Base-by-base conservation (phyloP, 1,140 invertebrate genomes). In the Himalopsyche phryganea region DNA sequence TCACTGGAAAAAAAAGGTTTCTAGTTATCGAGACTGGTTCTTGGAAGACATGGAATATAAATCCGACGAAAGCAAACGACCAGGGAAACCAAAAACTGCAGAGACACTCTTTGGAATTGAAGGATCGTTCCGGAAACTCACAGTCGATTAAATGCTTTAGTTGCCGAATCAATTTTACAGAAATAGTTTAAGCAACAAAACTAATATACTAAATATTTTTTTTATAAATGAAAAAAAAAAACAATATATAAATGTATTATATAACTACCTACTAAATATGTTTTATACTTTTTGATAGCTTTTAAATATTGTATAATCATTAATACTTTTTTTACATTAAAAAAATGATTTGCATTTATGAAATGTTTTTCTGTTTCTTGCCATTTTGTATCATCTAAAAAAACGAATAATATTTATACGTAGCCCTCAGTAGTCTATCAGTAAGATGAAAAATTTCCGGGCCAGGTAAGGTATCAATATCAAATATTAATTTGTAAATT, bases 121-220 rank as follows among this genome's bases (percentile, higher is more conserved):
- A 58, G 82, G 81, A 17, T 81, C 81, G 18, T 83, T 84, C 64
- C 74, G 80, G 54, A 65, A 77, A 65, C 61, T 80, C 48, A 50
- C 81, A 23, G 69, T 84, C 45, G 81, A 83, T 76, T 84, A 66
- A 72, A 49, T 49, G n/a, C n/a, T n/a, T n/a, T n/a, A n/a, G n/a
- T n/a, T n/a, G n/a, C n/a, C n/a, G n/a, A n/a, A n/a, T n/a, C n/a
- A n/a, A n/a, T n/a, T n/a, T n/a, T n/a, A 5, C 13, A 42, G 18
- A 42, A 6, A 42, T 6, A 42, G 18, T 7, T 42, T n/a, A 42
- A 42, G 18, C 13, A 7, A 45, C 15, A 19, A n/a, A 19, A 5
- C 11, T 2, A 36, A 9, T 9, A 36, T 36, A 9, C n/a, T 9
- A 9, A 36, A 36, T 36, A 36, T 36, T 36, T 9, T 36, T 9